Base-by-base conservation (phyloP, 2,797 vertebrate genomes). In the Oceanodroma leucorhoa region DNA sequence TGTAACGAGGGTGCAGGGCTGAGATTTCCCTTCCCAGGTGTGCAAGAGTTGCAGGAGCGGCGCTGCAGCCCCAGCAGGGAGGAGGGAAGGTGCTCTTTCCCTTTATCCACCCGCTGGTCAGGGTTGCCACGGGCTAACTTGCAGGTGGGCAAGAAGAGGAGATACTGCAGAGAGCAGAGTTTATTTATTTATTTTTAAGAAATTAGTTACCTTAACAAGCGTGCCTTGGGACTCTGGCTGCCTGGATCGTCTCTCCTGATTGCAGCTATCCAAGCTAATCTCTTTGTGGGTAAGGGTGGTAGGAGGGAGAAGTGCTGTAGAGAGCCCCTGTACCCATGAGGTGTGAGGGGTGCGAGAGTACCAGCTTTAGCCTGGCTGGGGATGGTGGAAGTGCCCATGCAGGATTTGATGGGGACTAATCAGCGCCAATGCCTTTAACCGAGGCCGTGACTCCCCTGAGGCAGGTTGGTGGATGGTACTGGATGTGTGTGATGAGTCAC, bases 141-240 rank as follows among this genome's bases (percentile, higher is more conserved):
- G 41, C 12, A 51, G 21, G 50, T 51, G 36, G 18, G 36, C 30
- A 58, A 89, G 45, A 23, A 65, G 55, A 95, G 51, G 21, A 65
- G 16, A 22, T 36, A 18, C 11, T 2, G 8, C 1, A 2, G 29
- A 45, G 11, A 46, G 10, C 9, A 43, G 41, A 20, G 23, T 43
- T 72, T 38, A 23, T 82, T 38, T 22, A 24, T 32, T 43, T 79
- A 13, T 30, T 83, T 66, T 40, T 10, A 70, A 71, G 30, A 77
- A 57, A 62, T 76, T 14, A 57, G 27, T 36, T 65, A 24, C 17
- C 32, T 81, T 73, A 32, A 36, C 18, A 71, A 58, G 14, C 2
- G 0, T 58, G 14, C 10, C 5, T 5, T 11, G 5, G 17, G 43
- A 41, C 18, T 64, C 10, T 30, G 22, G 9, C 60, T 77, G 54